phyloP scores from a whole-genome alignment of 1,140 invertebrate species.

The Penaeus vannamei region DNA sequence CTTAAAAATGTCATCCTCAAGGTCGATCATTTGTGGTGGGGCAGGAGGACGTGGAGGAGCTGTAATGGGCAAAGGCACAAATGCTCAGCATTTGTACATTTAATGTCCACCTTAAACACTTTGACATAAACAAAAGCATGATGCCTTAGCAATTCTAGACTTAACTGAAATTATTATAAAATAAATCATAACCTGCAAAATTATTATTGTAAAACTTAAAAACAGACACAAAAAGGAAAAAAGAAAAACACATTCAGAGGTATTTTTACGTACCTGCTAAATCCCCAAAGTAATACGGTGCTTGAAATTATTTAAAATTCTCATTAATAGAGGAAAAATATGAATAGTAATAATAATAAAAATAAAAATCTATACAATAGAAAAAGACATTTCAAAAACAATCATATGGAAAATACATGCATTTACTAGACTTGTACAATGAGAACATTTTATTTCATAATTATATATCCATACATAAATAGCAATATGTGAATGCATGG shows the following conservation, averaged over 20 bases:
- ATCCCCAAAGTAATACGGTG: constrained; percentile 48
- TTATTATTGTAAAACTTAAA: neutral
- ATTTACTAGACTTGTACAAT: no score
- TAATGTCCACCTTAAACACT: no score
- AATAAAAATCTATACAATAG: neutral
- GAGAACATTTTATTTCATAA: no score
- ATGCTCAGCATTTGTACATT: constrained; percentile 27
- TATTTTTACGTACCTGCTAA: constrained; percentile 38
- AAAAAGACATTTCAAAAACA: neutral
- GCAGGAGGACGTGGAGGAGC: constrained; percentile 55
- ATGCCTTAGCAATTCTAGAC: no score
- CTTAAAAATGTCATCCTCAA: constrained; percentile 70
- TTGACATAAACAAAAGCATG: no score
- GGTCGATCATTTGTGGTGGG: constrained; percentile 52
- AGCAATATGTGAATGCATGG: no score
- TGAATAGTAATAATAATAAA: neutral
- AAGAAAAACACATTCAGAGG: neutral
- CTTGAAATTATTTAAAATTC: constrained; percentile 36
- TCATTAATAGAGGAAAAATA: constrained; percentile 17
- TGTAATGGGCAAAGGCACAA: constrained; percentile 55
- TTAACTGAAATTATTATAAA: neutral
- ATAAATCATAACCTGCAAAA: neutral
- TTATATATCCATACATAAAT: no score
- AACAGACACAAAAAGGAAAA: neutral
- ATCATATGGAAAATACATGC: neutral